phyloP scores from a whole-genome alignment of 2,797 vertebrate species.

The Microchirus variegatus region DNA sequence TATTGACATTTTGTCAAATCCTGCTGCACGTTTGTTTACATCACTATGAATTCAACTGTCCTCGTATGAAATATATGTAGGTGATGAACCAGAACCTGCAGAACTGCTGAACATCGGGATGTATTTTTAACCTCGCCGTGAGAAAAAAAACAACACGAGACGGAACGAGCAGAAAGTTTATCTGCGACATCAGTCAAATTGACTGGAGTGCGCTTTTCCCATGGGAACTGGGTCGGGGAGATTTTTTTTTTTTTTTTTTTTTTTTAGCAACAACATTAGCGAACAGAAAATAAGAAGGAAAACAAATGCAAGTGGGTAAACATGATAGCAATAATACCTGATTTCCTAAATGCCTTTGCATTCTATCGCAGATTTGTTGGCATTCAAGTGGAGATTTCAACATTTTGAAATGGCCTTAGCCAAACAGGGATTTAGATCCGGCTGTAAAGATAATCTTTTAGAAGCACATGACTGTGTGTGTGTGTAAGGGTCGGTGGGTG shows the following conservation, averaged over 20 bases:
- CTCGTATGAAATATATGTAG: constrained; percentile 27
- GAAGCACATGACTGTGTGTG: constrained; percentile 44
- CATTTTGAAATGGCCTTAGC: constrained; percentile 17
- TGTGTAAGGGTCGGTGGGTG: constrained; percentile 38
- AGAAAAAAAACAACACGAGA: constrained; percentile 49
- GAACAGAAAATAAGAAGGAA: constrained; percentile 33
- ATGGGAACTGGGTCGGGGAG: constrained; percentile 34
- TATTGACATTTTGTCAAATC: too few relatives aligned
- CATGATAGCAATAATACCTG: background rate
- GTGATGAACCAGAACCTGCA: constrained; percentile 30
- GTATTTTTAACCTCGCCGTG: constrained; percentile 47
- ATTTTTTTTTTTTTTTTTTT: constrained; percentile 32
- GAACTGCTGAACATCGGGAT: constrained; percentile 15
- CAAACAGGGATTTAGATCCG: constrained; percentile 34
- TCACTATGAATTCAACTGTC: constrained; percentile 6
- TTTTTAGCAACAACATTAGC: constrained; percentile 21
- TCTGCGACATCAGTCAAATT: constrained; percentile 57
- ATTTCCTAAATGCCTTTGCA: constrained; percentile 22
- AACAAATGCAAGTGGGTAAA: constrained; percentile 8
- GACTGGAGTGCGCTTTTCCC: constrained; percentile 54
- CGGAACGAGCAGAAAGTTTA: constrained; percentile 37
- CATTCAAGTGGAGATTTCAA: constrained; percentile 23
- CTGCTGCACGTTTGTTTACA: constrained; percentile 7
- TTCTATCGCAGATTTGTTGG: constrained; percentile 15
- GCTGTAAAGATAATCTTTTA: constrained; percentile 47